Base-by-base conservation (phyloP, 1,140 invertebrate genomes). In the Macrocentrus cingulum region DNA sequence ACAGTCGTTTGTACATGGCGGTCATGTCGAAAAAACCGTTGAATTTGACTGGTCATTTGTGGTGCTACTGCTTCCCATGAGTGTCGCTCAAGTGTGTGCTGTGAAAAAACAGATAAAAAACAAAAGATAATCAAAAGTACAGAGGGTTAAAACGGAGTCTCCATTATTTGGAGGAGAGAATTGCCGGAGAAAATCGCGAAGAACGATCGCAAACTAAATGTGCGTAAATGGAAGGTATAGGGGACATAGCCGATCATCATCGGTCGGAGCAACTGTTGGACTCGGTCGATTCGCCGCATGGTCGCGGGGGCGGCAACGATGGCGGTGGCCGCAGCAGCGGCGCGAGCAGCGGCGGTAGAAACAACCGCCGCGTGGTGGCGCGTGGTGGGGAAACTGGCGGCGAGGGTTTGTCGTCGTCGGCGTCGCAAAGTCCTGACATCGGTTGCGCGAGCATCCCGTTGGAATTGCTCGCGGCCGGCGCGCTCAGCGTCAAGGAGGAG, bases 181-280 rank as follows among this genome's bases (percentile, higher is more conserved):
- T 39, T 39, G 54, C 53, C 59, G 56, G 48, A 39, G 29, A 58
- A 48, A n/a, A n/a, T n/a, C n/a, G n/a, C n/a, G n/a, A n/a, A n/a
- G n/a, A n/a, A n/a, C n/a, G n/a, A 49, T 9, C 60, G 60, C 66
- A 63, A 72, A 72, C 71, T 77, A 74, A 68, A 76, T 76, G 76
- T 76, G 71, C 72, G 76, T 78, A 76, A 76, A 86, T 86, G 84
- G 85, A 86, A 76, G 84, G 84, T 71, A 83, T 86, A 74, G 84
- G 80, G 71, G 83, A 85, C 69, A 85, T 86, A 79, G 81, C 84
- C 71, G 83, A 86, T 79, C 80, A 83, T 69, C 83, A 83, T 69
- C 83, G 83, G 76, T 75, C 82, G 71, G 81, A 81, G 77, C 72
- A 84, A 75, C 82, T 82, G 70, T 82, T 74, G 74, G 83, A 80